A percentile compares a stretch with the other conserved stretches of the same genome.
Evolutionary conservation across 92 coral and sea anemone species (phyloP).

Genomic region (Hydrozoanthus gracilis): DNA sequence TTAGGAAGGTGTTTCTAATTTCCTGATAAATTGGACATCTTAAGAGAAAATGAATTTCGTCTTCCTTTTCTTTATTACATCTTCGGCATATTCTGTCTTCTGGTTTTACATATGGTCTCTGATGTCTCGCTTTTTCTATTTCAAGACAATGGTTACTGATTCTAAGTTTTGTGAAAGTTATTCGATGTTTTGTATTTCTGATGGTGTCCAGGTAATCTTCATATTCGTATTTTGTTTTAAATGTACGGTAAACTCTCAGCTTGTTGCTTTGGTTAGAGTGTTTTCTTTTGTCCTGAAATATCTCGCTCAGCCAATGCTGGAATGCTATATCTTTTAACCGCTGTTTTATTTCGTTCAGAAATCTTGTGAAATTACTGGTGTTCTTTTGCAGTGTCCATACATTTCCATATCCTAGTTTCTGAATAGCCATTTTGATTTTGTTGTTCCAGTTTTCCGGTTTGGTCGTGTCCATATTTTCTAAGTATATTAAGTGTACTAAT

Average conservation of each 20-base stretch:
- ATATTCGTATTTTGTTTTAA: background rate
- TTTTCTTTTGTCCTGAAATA: conserved; percentile 10
- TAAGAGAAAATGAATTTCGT: background rate
- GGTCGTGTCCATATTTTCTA: background rate
- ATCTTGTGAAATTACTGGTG: background rate
- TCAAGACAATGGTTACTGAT: background rate
- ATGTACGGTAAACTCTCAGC: conserved; percentile 5
- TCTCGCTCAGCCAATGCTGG: conserved; percentile 36
- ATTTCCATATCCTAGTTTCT: conserved; percentile 30
- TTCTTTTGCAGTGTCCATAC: conserved; percentile 32
- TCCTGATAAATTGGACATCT: background rate
- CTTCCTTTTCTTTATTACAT: conserved; percentile 2
- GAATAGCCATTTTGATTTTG: conserved; percentile 43
- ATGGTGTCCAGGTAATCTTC: background rate
- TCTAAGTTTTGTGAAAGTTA: background rate
- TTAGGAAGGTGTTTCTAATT: background rate
- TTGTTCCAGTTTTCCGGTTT: conserved; percentile 16
- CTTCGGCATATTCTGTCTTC: background rate
- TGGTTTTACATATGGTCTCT: background rate
- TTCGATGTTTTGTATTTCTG: background rate
- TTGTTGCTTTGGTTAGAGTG: background rate
- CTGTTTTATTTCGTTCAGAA: conserved; percentile 19
- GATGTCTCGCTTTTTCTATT: background rate
- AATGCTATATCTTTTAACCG: conserved; percentile 33
- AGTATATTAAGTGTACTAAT: background rate